Base-by-base conservation (phyloP, 2,888 invertebrate genomes). In the Epinotia ramella region DNA sequence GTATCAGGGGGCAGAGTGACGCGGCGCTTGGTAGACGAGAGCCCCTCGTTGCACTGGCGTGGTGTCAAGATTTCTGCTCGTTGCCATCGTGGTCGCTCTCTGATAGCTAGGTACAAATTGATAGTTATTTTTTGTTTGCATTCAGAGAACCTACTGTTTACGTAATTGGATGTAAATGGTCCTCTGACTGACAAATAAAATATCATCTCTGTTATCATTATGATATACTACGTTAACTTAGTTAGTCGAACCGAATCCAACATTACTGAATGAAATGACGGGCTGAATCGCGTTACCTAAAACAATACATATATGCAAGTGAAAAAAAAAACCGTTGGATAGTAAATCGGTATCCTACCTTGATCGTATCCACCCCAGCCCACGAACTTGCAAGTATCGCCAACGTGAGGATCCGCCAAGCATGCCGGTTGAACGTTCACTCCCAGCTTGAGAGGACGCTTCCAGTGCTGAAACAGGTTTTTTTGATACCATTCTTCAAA, bases 351-450 rank as follows among this genome's bases (percentile, higher is more conserved):
- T 53, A 53, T 40, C 12, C 16, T 83, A 93, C 94, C 91, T 88
- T 90, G 91, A 77, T 91, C 91, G 78, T 89, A 90, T 56, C 91
- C 91, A 9, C 92, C 91, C 92, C 93, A 94, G 4, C 94, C 94
- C 40, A 88, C 88, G 78, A 94, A 89, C 71, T 84, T 84, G 78
- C 94, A 94, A n/a, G 87, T 82, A 18, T 89, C 87, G 0, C 85
- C 87, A 5, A 84, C 81, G 12, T 84, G 82, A 1, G 87, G 87
- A 24, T 87, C 86, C 0, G 86, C 84, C 4, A 94, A 83, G 73
- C 94, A 94, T 0, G 88, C 91, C 7, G 94, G 93, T 63, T 89
- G 90, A 2, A 93, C 84, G 59, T 84, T 88, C 0, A 78, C 70
- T 60, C 85, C 86, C 49, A 93, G 78, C 63, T 78, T 81, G 13